Base-by-base conservation (phyloP, 2,888 invertebrate genomes). In the Campoletis raptor region DNA sequence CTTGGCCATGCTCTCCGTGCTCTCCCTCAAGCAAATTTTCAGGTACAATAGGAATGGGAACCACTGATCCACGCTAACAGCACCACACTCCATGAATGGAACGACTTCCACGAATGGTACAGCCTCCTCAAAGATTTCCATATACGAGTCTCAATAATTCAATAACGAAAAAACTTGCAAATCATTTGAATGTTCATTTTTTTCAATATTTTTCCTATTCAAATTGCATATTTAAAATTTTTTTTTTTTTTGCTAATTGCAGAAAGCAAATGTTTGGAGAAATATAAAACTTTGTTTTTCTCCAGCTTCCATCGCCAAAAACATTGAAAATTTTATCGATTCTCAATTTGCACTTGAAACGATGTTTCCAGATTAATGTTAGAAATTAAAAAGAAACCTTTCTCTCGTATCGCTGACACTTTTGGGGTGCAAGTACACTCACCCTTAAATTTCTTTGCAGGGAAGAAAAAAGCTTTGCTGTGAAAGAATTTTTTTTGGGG, bases 101-200 rank as follows among this genome's bases (percentile, higher is more conserved):
- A 90, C 89, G 89, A 88, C 90, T 90, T 90, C 90, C 90, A 90
- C 90, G 90, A 90, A 90, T 87, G 84, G 90, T 90, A 90, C 90
- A 90, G 90, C 73, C 90, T 81, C 85, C 81, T 86, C 88, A 88
- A 89, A 90, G 87, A 90, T 85, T 67, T 54, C 36, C 72, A 61
- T 61, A 61, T 30, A 30, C 61, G 21, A 9, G 54, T 21, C 21
- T 30, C 61, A 61, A 61, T 30, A 12, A 6, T 30, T 30, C 24
- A 30, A 61, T 61, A 15, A 30, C 0, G 21, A 61, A 61, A 61
- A 61, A 61, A 61, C 15, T 6, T 12, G 61, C 3, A 0, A 30
- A 61, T 30, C 6, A 30, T 30, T 6, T 6, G 7, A 61, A 61
- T 7, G 6, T 61, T 6, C 52, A 54, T 61, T 15, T 1, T 12